These are phyloP conservation scores for Nemurella pictetii DNA, from an alignment of 2,888 invertebrate species.

Conservation along the genomic window DNA sequence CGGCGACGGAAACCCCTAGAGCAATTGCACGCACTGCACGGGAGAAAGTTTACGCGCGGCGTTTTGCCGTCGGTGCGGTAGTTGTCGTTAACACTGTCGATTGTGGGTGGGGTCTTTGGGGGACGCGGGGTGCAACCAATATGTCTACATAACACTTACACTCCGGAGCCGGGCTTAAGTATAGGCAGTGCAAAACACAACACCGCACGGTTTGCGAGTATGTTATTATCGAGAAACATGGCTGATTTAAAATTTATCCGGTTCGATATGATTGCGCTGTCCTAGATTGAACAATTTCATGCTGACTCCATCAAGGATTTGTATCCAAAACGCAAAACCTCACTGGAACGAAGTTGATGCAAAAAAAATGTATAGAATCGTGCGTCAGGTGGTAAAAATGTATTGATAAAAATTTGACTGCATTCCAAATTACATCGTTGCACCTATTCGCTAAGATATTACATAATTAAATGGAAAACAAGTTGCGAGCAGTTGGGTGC, in stretches of 20 bases:
- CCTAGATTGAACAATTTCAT: slow-evolving; percentile 12
- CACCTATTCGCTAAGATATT: not conserved
- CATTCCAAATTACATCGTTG: slow-evolving; percentile 13
- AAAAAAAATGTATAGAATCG: not conserved
- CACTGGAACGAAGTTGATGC: not conserved
- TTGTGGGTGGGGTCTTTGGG: slow-evolving; percentile 9
- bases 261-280: slow-evolving; percentile 21
- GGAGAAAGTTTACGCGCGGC: not conserved
- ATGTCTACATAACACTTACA: slow-evolving; percentile 16
- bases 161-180: not conserved
- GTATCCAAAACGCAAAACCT: not conserved
- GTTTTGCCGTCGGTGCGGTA: not conserved
- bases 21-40: not conserved
- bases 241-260: slow-evolving; percentile 27
- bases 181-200: not conserved
- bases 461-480: not conserved
- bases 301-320: slow-evolving; percentile 5
- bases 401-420: not conserved
- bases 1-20: not conserved
- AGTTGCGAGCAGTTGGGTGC: slow-evolving; percentile 10
- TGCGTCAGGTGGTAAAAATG: not conserved
- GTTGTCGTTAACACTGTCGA: not conserved
- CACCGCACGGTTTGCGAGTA: not conserved
- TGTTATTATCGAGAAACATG: slow-evolving; percentile 4
- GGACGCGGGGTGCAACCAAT: slow-evolving; percentile 10